Base-by-base conservation (phyloP, 1,140 invertebrate species). In the Conopomorpha cramerella region DNA sequence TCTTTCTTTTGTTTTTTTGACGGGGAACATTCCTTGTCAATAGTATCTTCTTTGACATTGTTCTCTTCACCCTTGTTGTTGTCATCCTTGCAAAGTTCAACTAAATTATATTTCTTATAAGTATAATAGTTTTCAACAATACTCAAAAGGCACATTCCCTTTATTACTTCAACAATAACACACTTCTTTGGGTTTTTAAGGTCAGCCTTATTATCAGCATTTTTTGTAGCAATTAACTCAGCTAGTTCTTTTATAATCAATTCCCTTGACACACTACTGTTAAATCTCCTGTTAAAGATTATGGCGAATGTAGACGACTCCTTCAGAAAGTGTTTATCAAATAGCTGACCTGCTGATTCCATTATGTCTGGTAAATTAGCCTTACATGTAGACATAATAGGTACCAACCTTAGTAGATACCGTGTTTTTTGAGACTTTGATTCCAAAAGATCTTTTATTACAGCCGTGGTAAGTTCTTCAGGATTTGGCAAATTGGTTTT, bases 281-380 rank as follows among this genome's bases (percentile, higher is more conserved):
- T 95, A 49, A 88, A 90, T 30, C 92, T 83, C 44, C 86, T 85
- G 60, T 93, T 95, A 48, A 88, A 89, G 12, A 90, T 77, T 38
- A 95, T 86, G 23, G 84, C 82, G 79, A 88, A 95, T 15, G 86
- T 88, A 40, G 83, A 86, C 12, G 84, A 76, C 35, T 87, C 82
- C 36, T 85, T 79, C 4, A 84, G 76, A 61, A 94, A 92, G 61
- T 88, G 84, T 49, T 86, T 85, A 36, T 89, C 84, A 46, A 93
- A 84, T 10, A 94, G 55, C 32, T 60, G 53, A 29, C 84, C 82
- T 6, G 86, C 85, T 46, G 55, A 59, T 41, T 72, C 71, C 67
- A 76, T 84, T 8, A 96, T 91, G 34, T 92, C 87, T 23, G 84
- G 81, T 30, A 89, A 61, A 43, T 86, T 85, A 8, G 91, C 88